These are phyloP conservation scores for Caenorhabditis panamensis DNA, from an alignment of 2,888 invertebrate genomes.

Conservation along the genomic window DNA sequence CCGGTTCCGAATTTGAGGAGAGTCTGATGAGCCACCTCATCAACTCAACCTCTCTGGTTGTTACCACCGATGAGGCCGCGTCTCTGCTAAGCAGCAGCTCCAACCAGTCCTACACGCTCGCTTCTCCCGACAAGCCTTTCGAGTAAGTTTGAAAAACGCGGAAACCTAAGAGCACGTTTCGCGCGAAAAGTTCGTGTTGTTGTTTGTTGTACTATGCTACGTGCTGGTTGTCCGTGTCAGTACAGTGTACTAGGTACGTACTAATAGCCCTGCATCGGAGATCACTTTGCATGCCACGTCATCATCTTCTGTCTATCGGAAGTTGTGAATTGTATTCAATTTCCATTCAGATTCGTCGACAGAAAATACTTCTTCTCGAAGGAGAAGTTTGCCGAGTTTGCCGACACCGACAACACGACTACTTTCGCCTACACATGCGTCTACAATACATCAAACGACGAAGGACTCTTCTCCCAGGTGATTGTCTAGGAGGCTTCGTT, in stretches of 20 bases:
- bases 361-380: constrained; percentile 45
- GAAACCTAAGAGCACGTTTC: constrained; percentile 20
- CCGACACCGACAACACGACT: constrained; percentile 28
- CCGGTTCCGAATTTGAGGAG: constrained; percentile 49
- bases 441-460: constrained; percentile 34
- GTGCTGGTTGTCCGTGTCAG: constrained; percentile 16
- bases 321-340: no score
- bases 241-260: constrained; percentile 23
- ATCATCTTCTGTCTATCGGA: no score
- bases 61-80: constrained; percentile 38
- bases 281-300: constrained; percentile 11
- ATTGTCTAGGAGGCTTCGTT: not conserved
- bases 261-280: constrained; percentile 3
- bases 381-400: constrained; percentile 23
- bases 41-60: constrained; percentile 24
- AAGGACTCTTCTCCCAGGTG: constrained; percentile 34
- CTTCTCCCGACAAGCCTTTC: constrained; percentile 46
- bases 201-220: constrained; percentile 52
- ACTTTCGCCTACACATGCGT: constrained; percentile 33
- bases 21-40: constrained; percentile 29
- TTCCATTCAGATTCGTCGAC: constrained; percentile 54
- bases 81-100: constrained; percentile 28
- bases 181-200: constrained; percentile 17
- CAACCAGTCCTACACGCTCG: constrained; percentile 49
- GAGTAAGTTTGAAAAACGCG: constrained; percentile 43